A percentile compares a stretch with the other conserved stretches of the same genome.
phyloP scores from a whole-genome alignment of 2,888 invertebrate genomes.

The Drosophila meridionalis region DNA sequence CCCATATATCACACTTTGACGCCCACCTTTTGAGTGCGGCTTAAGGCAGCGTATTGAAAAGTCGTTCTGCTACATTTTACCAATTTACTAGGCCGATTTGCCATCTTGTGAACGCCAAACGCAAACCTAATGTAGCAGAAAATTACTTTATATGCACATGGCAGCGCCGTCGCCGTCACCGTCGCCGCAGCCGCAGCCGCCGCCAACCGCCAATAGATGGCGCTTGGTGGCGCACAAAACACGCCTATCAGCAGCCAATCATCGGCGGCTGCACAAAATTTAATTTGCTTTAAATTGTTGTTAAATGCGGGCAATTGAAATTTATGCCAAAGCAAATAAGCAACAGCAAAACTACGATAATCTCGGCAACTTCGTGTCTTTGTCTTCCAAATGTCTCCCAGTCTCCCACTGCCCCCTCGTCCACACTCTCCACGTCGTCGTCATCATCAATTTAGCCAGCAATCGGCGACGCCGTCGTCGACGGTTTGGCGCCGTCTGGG shows the following conservation, averaged over 20 bases:
- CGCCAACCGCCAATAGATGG: constrained; percentile 64
- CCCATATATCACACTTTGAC: constrained; percentile 17
- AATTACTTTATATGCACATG: constrained; percentile 80
- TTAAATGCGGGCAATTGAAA: constrained; percentile 81
- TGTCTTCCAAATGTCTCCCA: constrained; percentile 16
- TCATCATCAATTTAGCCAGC: constrained; percentile 78
- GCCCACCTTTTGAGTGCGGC: constrained; percentile 11
- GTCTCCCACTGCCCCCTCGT: not conserved
- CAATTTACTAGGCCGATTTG: constrained; percentile 30
- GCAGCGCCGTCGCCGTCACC: constrained; percentile 53
- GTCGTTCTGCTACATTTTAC: constrained; percentile 21
- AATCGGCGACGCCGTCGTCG: constrained; percentile 61
- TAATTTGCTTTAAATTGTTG: constrained; percentile 81
- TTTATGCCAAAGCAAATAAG: constrained; percentile 70
- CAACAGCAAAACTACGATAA: constrained; percentile 60
- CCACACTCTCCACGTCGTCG: constrained; percentile 49
- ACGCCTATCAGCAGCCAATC: constrained; percentile 77
- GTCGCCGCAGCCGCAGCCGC: constrained; percentile 27
- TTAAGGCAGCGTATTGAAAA: constrained; percentile 29
- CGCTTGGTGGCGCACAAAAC: constrained; percentile 36
- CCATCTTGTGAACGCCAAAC: constrained; percentile 43
- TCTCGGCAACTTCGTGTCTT: constrained; percentile 53
- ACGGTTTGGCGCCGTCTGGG: constrained; percentile 75
- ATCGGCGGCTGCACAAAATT: constrained; percentile 68
- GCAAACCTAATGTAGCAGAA: constrained; percentile 76